Percentiles rank a stretch among this genome's conserved stretches.
Evolutionary conservation across 2,888 invertebrate species (phyloP).

Genomic region (Rotaria macrura): DNA sequence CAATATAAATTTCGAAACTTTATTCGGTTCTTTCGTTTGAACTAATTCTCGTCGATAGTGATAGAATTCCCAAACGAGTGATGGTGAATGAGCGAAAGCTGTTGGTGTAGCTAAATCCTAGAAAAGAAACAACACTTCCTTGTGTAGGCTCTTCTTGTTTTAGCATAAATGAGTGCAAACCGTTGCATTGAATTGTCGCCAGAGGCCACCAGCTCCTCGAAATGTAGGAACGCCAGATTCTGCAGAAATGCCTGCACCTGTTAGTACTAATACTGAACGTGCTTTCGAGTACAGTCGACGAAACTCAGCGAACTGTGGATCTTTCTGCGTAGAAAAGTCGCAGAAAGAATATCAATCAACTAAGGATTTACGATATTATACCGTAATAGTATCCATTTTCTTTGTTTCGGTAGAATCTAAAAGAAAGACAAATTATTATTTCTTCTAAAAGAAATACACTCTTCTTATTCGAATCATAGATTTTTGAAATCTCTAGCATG

Average conservation of each 20-base stretch:
- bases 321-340: not conserved
- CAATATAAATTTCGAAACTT: constrained; percentile 35
- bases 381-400: not conserved
- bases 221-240: constrained; percentile 79
- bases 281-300: constrained; percentile 56
- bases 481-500: no score
- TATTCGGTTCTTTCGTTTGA: constrained; percentile 55
- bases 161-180: constrained; percentile 32
- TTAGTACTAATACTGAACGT: constrained; percentile 61
- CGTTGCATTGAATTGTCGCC: constrained; percentile 65
- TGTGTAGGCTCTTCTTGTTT: not conserved
- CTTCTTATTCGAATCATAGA: no score
- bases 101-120: constrained; percentile 56
- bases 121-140: not conserved
- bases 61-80: constrained; percentile 80
- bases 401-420: not conserved
- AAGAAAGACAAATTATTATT: not conserved
- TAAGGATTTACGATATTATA: not conserved
- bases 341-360: not conserved
- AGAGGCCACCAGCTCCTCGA: constrained; percentile 67
- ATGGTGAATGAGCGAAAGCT: constrained; percentile 64
- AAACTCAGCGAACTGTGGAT: constrained; percentile 52
- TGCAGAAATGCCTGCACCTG: constrained; percentile 66
- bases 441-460: no score
- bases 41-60: constrained; percentile 72